Percentiles rank a stretch among this genome's conserved stretches.
Conservation (phyloP, 2,888 invertebrate genomes). For the Mimas tiliae region DNA sequence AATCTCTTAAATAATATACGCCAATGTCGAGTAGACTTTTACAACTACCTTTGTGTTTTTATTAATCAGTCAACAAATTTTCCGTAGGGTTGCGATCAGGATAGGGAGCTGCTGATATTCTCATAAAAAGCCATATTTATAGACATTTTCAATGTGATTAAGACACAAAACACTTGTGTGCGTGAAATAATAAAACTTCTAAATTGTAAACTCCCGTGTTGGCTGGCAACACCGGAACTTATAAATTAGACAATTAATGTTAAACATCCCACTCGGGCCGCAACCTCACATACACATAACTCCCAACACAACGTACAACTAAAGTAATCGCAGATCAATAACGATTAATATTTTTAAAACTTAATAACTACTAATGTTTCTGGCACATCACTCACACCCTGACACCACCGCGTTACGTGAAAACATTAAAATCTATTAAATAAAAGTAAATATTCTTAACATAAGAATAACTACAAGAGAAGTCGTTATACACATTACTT, state of each 20-base stretch:
- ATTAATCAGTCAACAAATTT: constrained; percentile 26
- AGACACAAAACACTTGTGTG: background rate
- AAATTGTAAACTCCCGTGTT: background rate
- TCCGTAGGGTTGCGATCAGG: background rate
- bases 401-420: constrained; percentile 50
- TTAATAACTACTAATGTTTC: constrained; percentile 60
- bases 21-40: background rate
- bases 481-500: constrained; percentile 53
- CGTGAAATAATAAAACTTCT: background rate
- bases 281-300: constrained; percentile 37
- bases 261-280: constrained; percentile 30
- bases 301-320: constrained; percentile 40
- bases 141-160: background rate
- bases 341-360: constrained; percentile 52
- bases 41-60: constrained; percentile 8
- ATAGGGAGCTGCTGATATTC: background rate
- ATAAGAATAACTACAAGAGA: constrained; percentile 79
- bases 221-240: background rate
- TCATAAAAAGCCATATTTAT: background rate
- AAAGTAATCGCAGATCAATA: constrained; percentile 67
- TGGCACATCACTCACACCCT: constrained; percentile 73
- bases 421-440: constrained; percentile 55
- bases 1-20: background rate
- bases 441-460: constrained; percentile 78
- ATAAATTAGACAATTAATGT: background rate